Base-by-base conservation (phyloP, 1,140 invertebrate genomes). In the Parapsyche elsis region DNA sequence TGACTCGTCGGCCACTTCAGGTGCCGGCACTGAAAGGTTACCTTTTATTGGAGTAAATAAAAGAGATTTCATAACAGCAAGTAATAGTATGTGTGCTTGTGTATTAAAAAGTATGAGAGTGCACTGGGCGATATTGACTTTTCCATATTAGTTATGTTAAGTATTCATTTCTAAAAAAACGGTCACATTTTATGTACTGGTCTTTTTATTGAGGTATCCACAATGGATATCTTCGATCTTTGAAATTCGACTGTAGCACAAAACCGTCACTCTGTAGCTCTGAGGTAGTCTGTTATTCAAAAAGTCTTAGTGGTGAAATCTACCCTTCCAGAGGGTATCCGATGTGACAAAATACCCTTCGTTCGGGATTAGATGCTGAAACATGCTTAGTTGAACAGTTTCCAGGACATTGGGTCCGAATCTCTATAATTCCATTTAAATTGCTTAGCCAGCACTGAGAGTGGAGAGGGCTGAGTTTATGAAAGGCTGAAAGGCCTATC, bases 391-490 rank as follows among this genome's bases (percentile, higher is more conserved):
- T 67, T 67, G 64, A 67, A 67, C 64, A 67, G 64, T 67, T 67
- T 67, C 64, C 64, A 67, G 64, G 64, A 67, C 64, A 67, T 67
- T 67, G 64, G 64, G 64, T 67, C 21, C 64, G 64, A 67, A 67
- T 67, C 64, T 67, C 64, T 67, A 67, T 67, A 67, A 67, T 67
- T 67, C 64, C 64, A 67, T 67, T 67, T 67, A 67, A 67, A 67
- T 67, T 67, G 64, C 64, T 67, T 67, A 67, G 64, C 24, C 64
- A 53, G 49, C 49, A 12, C 16, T 21, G 59, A 23, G 49, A 12
- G 23, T 38, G 30, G 30, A 7, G 30, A 7, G 2, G 30, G 30
- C 2, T 38, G 30, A n/a, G 30, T 38, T 38, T 38, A 38, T 38
- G 30, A 38, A 38, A 4, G 30, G 30, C 7, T 38, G 2, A 38